These are phyloP conservation scores for Dendrolimus houi DNA, from an alignment of 2,888 invertebrate genomes.

Conservation along the genomic window DNA sequence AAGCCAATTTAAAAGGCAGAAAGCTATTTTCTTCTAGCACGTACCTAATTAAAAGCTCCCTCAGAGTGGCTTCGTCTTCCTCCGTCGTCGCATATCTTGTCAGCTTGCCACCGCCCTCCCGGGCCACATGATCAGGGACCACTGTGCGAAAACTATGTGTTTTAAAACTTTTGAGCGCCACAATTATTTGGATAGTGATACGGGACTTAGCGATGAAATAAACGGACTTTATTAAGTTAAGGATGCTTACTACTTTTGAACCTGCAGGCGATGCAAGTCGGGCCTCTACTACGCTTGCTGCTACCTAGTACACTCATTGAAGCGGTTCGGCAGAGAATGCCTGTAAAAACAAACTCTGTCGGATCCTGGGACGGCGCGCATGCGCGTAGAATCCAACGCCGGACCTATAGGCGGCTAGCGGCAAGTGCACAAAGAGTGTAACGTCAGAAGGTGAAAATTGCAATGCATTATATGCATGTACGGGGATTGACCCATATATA, in stretches of 20 bases:
- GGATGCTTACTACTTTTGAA: too few species aligned
- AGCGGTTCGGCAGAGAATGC: not conserved
- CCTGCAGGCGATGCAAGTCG: too few species aligned
- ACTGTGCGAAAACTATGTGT: constrained; percentile 68
- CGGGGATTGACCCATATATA: too few species aligned
- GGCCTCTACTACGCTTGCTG: constrained; percentile 5
- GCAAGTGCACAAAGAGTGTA: not conserved
- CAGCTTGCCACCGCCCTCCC: constrained; percentile 77
- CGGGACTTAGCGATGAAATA: too few species aligned
- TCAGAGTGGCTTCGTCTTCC: constrained; percentile 95
- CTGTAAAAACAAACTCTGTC: not conserved
- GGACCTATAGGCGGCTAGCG: not conserved
- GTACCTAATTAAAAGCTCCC: constrained; percentile 96
- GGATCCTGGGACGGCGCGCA: not conserved
- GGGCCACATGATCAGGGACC: constrained; percentile 74
- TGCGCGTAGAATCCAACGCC: not conserved
- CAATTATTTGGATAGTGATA: not conserved
- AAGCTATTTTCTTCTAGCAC: constrained; percentile 54
- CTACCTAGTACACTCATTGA: not conserved
- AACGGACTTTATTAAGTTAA: too few species aligned
- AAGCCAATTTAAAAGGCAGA: constrained; percentile 62
- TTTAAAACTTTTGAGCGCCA: constrained; percentile 16
- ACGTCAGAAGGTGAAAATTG: not conserved
- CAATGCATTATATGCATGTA: not conserved
- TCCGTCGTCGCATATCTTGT: constrained; percentile 89